Base-by-base conservation (phyloP, 2,888 invertebrate genomes). In the Artemia sinica region DNA sequence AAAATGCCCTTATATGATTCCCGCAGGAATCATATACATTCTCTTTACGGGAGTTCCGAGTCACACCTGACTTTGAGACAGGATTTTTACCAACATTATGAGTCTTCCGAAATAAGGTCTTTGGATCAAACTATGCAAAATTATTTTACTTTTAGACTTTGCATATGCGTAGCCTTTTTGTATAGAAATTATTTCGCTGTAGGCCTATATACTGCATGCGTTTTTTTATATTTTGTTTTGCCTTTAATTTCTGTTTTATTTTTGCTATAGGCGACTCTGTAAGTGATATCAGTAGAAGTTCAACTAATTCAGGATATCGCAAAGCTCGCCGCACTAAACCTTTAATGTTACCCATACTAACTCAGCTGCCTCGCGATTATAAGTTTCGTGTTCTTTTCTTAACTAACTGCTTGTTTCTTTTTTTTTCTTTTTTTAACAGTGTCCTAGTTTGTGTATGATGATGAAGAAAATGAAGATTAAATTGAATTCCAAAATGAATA, bases 181-280 rank as follows among this genome's bases (percentile, higher is more conserved):
- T 41, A 41, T 41, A 6, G 41, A 41, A 1, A 41, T 70, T 13
- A n/a, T 68, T 41, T 69, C 50, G 12, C 49, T 28, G 13, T 70
- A 14, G 10, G 63, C 50, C 50, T n/a, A 14, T 51, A 49, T 49
- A 51, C 69, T n/a, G 13, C 67, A 63, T 51, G 48, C 14, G 14
- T n/a, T 9, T 50, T n/a, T 63, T 71, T 85, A 81, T 67, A 18
- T 73, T 74, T 71, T 71, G 71, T 72, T 71, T 71, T 72, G 49
- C 70, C 13, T 50, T 66, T 50, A 49, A 8, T 68, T 49, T 68
- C 14, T 10, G 67, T 70, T 73, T 72, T 73, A 73, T 68, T 78
- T 78, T 72, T 11, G 10, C n/a, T 58, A 18, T 58, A 58, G 63
- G 63, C 28, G 63, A 58, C 63, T 58, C 63, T 58, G 63, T 58